Conservation (phyloP, 37 sponge, comb jelly and placozoan species). For the Bolinopsis microptera region DNA sequence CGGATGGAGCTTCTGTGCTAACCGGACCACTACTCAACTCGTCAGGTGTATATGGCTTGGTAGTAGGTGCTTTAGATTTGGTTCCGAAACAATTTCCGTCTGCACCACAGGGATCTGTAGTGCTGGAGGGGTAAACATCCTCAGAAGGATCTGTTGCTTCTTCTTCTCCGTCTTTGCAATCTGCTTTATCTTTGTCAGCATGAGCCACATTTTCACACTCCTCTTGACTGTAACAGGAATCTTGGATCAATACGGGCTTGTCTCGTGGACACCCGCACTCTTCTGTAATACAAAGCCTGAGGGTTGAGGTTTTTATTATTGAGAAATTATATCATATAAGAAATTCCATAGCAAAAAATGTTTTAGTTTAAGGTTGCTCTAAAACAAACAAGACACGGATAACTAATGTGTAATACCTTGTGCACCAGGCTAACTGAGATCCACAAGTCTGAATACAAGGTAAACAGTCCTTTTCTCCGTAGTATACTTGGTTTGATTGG, state of each 20-base stretch:
- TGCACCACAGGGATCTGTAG: neutral
- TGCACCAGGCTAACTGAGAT: slow-evolving; percentile 25
- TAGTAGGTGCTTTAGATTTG: neutral
- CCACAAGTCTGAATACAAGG: slow-evolving; percentile 54
- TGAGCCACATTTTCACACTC: slow-evolving; percentile 1
- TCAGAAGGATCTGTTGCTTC: neutral
- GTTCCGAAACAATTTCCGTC: neutral
- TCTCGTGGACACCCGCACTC: slow-evolving; percentile 38
- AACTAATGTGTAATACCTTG: too few species aligned
- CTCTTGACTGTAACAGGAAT: slow-evolving; percentile 44
- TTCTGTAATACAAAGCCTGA: slow-evolving; percentile 46
- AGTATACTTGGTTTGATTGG: neutral
- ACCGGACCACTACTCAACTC: neutral
- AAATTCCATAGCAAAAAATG: too few species aligned
- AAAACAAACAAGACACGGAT: too few species aligned
- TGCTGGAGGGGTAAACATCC: neutral
- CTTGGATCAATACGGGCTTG: slow-evolving; percentile 6
- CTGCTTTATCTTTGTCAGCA: neutral
- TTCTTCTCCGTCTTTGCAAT: neutral
- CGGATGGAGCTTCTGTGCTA: neutral
- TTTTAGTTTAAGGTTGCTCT: too few species aligned
- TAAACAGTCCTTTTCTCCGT: slow-evolving; percentile 8
- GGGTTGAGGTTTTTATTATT: neutral
- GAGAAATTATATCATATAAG: neutral
- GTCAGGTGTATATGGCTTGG: neutral